Base-by-base conservation (phyloP, 2,797 vertebrate species). In the Pempheris klunzingeri region DNA sequence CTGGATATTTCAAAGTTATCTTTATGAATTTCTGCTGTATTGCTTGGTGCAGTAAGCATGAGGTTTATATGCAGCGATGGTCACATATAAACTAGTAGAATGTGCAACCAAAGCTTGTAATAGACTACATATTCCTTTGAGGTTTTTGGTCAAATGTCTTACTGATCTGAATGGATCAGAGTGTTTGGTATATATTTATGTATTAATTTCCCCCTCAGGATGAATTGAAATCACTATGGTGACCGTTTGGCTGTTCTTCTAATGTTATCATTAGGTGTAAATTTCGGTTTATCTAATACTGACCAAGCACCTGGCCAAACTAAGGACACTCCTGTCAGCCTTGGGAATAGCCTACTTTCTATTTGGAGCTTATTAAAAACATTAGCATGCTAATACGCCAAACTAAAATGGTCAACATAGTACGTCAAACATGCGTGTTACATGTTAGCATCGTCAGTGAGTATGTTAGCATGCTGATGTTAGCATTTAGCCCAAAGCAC, bases 1-100 rank as follows among this genome's bases (percentile, higher is more conserved):
- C 47, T 73, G 38, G 72, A 61, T 30, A n/a, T 76, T 58, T 32
- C 30, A 9, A 67, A 54, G 43, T 59, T 7, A 3, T 55, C 22
- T 78, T 38, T 36, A 38, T 32, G 49, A 5, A 34, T 74, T 70
- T 67, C 26, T 65, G 30, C 58, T 28, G 38, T 18, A 49, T 30
- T 57, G 30, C 30, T 6, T 32, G 30, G 30, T 66, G 38, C 20
- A 22, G 5, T 7, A 24, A 2, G 14, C 43, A 36, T 14, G 8
- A 46, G 9, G 26, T 26, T 60, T 47, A 39, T n/a, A 24, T 11
- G 46, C 36, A 69, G 24, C 18, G 41, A 26, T 36, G 46, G 38
- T 63, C 44, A 47, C 13, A 30, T 43, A 55, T 32, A 17, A 32
- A 63, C 13, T 17, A 15, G 9, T 3, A 5, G 44, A 52, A 46